Base-by-base conservation (phyloP, 2,888 invertebrate genomes). In the Ischnus inquisitorius region DNA sequence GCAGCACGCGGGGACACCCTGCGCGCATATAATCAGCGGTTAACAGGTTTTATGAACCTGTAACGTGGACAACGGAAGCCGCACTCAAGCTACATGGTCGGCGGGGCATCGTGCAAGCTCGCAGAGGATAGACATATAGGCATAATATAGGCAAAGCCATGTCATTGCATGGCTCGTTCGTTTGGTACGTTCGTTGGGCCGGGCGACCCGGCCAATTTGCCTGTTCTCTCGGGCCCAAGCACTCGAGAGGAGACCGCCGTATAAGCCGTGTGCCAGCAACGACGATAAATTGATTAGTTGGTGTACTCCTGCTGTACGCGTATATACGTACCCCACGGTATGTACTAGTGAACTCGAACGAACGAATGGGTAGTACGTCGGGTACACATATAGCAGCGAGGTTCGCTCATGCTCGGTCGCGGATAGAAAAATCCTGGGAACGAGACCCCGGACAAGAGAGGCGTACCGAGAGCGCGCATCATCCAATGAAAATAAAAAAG, bases 351-450 rank as follows among this genome's bases (percentile, higher is more conserved):
- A 22, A 57, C 25, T 57, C 43, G 60, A 51, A 60, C 46, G 16
- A 3, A 25, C 69, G 69, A 51, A 48, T 16, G 25, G 67, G 28
- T 22, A 46, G 46, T 74, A 28, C 16, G 25, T 62, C 5, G 43
- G 48, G 14, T 8, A 28, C 10, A 54, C 14, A 39, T n/a, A 39
- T 39, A 39, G 2, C 22, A 39, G 2, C 22, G 5, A 16, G 8
- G n/a, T 25, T 25, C 67, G 67, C 65, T 39, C 41, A 16, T 19
- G 22, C 43, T 41, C 41, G 39, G 65, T 65, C 43, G 88, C 85
- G 90, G 92, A 92, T 93, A 92, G 93, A 93, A 92, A 93, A 93
- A 93, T 93, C 93, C 93, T 93, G 93, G 93, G 93, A 93, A 93
- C 93, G 92, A 91, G 90, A 90, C 89, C 91, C 92, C 90, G 88